Base-by-base conservation (phyloP, 2,888 invertebrate genomes). In the Lepetodrilus schrolli region DNA sequence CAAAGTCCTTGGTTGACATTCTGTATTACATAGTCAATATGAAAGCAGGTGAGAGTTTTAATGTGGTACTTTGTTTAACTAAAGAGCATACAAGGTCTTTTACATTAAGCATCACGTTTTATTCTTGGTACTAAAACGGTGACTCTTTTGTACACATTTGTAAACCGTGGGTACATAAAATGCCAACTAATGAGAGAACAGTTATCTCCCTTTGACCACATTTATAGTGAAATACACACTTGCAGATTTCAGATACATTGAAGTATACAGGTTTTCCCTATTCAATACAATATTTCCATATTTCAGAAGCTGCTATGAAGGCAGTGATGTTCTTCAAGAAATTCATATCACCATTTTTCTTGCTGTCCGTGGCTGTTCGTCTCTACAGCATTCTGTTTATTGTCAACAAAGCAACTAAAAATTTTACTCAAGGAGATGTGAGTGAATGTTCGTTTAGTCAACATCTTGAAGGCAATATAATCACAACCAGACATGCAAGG, bases 341-440 rank as follows among this genome's bases (percentile, higher is more conserved):
- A 58, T 83, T 84, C 58, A 70, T 86, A 5, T 82, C 79, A n/a
- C 87, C 87, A 1, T 78, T 84, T 48, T 86, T 85, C 78, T 70
- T 86, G 51, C 68, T 82, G n/a, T 75, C 83, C 0, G 66, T 86
- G 2, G 78, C 79, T 7, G 70, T 85, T 8, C 76, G 87, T 23
- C 76, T 87, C 2, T 86, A 84, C 75, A 81, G 85, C 77, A 84
- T 86, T n/a, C 75, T 87, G 2, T 86, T 84, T 70, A 82, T 87
- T 7, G 80, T 83, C 26, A 80, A 83, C 66, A 81, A 80, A 51
- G 70, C 83, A 26, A 80, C 81, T 58, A 83, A 80, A 69, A 83
- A 83, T 58, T 83, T 84, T 48, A 77, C 77, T 49, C 73, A 75
- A 34, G 74, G 73, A 21, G 66, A 77, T 30, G 73, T 66, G 48